Base-by-base conservation (phyloP, 2,888 invertebrate species). In the Yponomeuta cagnagella region DNA sequence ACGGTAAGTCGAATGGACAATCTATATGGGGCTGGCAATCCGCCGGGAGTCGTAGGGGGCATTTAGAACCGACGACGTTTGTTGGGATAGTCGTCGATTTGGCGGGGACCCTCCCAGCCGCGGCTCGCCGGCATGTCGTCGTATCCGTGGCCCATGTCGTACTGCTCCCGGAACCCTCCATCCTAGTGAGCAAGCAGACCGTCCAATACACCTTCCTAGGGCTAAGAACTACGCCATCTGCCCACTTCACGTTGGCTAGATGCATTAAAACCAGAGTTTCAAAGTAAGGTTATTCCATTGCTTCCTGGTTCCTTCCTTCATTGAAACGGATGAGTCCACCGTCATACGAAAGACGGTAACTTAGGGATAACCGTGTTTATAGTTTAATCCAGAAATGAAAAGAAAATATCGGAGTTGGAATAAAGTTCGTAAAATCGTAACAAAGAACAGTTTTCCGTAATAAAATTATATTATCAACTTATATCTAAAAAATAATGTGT, bases 11-110 rank as follows among this genome's bases (percentile, higher is more conserved):
- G 52, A 12, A 58, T 3, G 15, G 52, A 58, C 52, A 58, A 58
- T 15, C 15, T 15, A 15, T 58, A 12, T 58, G 52, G 12, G 52
- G 52, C 52, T 15, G 15, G 2, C 15, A 15, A 15, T 58, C 52
- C 15, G 15, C 15, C 52, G 52, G 15, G 52, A 58, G 52, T 58
- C 2, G 52, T 15, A 43, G 43, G 52, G 15, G 52, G 15, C 15
- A 58, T 80, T 90, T 93, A 94, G 84, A 93, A 94, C 76, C 94
- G 94, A 81, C 94, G 93, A 77, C 94, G 93, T 89, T 94, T 94
- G 88, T 93, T 93, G 80, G 94, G 94, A 85, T 89, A 94, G 89
- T 94, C 94, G 76, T 94, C 94, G 84, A 92, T 86, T 84, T 90
- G 93, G 82, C 91, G 91, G 76, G 88, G 84, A 76, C 93, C 93